Conservation (phyloP, 2,113 vertebrate species). For the Colaptes auratus region DNA sequence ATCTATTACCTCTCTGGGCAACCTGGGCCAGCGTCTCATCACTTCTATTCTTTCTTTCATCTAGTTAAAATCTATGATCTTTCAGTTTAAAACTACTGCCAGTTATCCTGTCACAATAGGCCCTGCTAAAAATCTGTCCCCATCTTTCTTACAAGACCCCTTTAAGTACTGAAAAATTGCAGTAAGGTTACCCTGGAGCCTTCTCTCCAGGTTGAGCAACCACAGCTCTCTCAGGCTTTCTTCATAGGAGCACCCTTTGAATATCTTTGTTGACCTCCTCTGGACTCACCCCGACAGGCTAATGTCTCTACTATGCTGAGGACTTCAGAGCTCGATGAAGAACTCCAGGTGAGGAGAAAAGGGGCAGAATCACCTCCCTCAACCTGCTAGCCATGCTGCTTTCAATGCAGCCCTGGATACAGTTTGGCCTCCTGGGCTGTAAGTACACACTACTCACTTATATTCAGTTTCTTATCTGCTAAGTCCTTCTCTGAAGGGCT, state of each 20-base stretch:
- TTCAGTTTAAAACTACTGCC: background rate
- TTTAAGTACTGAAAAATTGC: too few species aligned
- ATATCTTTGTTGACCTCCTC: background rate
- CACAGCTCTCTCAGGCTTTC: too few species aligned
- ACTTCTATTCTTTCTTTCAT: background rate
- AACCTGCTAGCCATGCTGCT: background rate
- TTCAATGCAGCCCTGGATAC: background rate
- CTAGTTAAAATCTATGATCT: background rate
- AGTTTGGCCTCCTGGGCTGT: fast-evolving
- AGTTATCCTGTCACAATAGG: background rate
- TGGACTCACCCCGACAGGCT: background rate
- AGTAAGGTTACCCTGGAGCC: too few species aligned
- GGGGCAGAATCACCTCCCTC: background rate
- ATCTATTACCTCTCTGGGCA: background rate
- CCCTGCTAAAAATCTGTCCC: too few species aligned
- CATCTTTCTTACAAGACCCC: too few species aligned
- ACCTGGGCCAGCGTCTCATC: too few species aligned
- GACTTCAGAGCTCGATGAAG: background rate
- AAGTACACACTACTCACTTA: fast-evolving
- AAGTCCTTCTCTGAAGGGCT: background rate
- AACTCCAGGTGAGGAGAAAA: fast-evolving
- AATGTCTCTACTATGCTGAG: background rate
- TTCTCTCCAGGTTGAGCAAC: too few species aligned
- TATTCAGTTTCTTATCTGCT: background rate
- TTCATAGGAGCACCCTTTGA: background rate